Conservation (phyloP, 2,113 vertebrate genomes). For the Harpagus bidentatus region DNA sequence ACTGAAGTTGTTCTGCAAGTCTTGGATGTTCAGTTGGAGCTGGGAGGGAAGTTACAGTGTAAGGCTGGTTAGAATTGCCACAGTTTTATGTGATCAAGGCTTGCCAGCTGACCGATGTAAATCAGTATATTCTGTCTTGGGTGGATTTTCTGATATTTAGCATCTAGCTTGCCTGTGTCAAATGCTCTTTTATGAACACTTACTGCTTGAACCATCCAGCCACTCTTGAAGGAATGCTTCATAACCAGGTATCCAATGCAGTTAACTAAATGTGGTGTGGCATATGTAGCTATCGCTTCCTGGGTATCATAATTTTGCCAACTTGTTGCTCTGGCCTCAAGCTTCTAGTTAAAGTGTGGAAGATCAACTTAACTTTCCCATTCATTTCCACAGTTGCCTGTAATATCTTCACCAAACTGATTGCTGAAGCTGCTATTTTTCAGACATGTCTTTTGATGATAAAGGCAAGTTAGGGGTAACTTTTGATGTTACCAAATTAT, state of each 20-base stretch:
- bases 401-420: neutral
- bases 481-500: neutral
- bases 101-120: neutral
- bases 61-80: neutral
- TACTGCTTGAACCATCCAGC: neutral
- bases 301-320: neutral
- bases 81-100: neutral
- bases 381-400: neutral
- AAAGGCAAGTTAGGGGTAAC: neutral
- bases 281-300: accelerated
- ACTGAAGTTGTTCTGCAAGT: neutral
- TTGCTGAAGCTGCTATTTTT: neutral
- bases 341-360: neutral
- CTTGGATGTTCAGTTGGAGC: neutral
- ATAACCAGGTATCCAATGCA: neutral
- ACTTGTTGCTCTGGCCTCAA: neutral
- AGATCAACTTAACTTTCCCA: neutral
- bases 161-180: neutral
- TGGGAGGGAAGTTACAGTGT: accelerated
- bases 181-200: neutral
- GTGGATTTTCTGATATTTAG: neutral
- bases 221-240: neutral
- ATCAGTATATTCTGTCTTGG: neutral
- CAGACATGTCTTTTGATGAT: neutral
- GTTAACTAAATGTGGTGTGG: neutral